Evolutionary conservation across 2,113 vertebrate genomes (phyloP).

Genomic region (Pampusana beccarii): DNA sequence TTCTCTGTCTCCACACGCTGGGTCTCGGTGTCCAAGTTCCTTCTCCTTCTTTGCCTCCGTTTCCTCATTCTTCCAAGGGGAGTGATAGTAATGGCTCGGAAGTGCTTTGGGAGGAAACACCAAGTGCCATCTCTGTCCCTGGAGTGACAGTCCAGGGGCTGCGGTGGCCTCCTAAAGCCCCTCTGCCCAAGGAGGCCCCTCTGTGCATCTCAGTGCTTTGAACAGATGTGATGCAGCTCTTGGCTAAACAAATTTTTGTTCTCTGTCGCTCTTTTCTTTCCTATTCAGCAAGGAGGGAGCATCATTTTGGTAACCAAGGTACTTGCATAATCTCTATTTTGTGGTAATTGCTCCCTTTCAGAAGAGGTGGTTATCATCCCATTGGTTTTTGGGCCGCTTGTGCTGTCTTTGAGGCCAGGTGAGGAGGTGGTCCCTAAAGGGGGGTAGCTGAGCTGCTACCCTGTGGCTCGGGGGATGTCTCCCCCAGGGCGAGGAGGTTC

Average conservation of each 20-base stretch:
- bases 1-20: neutral
- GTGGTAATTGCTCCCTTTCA: constrained; percentile 58
- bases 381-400: neutral
- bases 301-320: constrained; percentile 47
- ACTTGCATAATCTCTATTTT: constrained; percentile 61
- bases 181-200: neutral
- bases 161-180: neutral
- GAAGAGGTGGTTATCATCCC: constrained; percentile 34
- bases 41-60: neutral
- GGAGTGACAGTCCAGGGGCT: neutral
- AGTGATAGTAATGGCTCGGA: accelerated
- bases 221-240: neutral
- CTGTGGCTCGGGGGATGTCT: neutral
- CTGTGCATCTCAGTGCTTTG: neutral
- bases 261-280: neutral
- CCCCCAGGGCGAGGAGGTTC: accelerated
- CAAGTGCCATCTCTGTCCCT: accelerated
- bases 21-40: neutral
- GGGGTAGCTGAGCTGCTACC: neutral
- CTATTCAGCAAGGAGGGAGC: constrained; percentile 45
- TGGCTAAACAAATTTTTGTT: neutral
- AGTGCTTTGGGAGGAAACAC: neutral
- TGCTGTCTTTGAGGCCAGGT: neutral
- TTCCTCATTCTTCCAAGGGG: neutral
- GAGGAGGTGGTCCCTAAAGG: neutral